A percentile compares a stretch with the other conserved stretches of the same genome.
These are phyloP conservation scores for Halcyon leucocephala DNA, from an alignment of 2,797 vertebrate genomes.

Conservation along the genomic window DNA sequence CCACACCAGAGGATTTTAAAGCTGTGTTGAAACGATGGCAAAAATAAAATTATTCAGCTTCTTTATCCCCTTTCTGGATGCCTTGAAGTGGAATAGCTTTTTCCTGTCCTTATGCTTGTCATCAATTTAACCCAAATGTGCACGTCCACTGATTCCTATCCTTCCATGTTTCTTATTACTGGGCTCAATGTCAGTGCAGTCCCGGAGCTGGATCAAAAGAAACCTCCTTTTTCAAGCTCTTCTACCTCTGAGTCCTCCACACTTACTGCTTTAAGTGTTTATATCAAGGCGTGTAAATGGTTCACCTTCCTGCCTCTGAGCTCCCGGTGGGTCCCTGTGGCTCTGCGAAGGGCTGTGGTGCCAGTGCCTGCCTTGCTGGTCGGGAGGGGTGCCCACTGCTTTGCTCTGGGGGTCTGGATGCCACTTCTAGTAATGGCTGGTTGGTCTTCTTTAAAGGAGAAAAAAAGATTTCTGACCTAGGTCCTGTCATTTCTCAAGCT, in stretches of 20 bases:
- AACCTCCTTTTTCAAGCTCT: neutral
- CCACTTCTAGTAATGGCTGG: neutral
- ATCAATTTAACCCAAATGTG: neutral
- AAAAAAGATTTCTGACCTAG: neutral
- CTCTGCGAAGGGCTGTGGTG: neutral
- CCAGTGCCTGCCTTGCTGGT: accelerated
- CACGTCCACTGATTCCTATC: neutral
- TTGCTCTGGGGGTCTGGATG: neutral
- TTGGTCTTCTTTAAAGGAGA: neutral
- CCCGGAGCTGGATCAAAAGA: neutral
- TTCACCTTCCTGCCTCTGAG: neutral
- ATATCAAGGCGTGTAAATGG: neutral
- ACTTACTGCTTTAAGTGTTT: neutral
- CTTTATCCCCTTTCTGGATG: neutral
- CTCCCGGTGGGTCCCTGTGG: neutral
- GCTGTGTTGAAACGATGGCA: neutral
- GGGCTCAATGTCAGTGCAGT: accelerated
- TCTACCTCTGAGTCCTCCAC: neutral
- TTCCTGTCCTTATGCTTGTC: neutral
- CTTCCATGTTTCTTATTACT: accelerated
- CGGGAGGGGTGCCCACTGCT: neutral
- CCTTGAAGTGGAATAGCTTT: neutral
- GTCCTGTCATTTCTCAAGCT: neutral
- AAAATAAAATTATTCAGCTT: neutral
- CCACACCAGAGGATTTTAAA: neutral